Base-by-base conservation (phyloP, 2,113 vertebrate species). In the Xenus cinereus region DNA sequence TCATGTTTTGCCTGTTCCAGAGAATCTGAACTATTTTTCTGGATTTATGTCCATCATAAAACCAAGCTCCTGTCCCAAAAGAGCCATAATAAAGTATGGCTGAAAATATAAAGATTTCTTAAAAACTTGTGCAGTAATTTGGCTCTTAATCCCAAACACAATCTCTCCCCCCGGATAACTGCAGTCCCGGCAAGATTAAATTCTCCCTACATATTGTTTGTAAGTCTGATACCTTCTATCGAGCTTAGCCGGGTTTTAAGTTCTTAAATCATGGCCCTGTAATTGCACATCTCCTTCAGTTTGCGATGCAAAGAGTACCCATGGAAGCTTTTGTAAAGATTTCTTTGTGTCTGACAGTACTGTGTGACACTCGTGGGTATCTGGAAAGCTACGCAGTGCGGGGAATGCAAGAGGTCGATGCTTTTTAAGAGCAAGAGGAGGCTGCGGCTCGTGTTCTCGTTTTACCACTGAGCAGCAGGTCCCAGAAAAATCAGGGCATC, bases 231-330 rank as follows among this genome's bases (percentile, higher is more conserved):
- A 97, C 89, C 91, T 92, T 93, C 94, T 54, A 89, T 59, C 7
- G 4, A 89, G 95, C 95, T 97, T 95, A 97, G 91, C 82, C 2
- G 89, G 94, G 93, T 21, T 89, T 97, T 95, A 95, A 93, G 81
- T 93, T 96, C 97, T 97, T 96, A 97, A 96, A 89, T 83, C 91
- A 8, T 93, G 84, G 41, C 84, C 95, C 93, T 97, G 86, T 96
- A 96, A 97, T 96, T 95, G 91, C 89, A 95, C 71, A 71, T 93
- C 95, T 95, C 92, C 67, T 10, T 91, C 81, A 46, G 94, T 68
- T 78, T 89, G 84, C 66, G 69, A 91, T 92, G 84, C 87, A 89
- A 63, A 87, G 86, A 39, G 69, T 53, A 85, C 81, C 59, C 71
- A 46, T 50, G 77, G 85, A 92, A 94, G 91, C 92, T 91, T 90